Percentiles rank a stretch among this genome's conserved stretches.
Conservation (phyloP, 2,888 invertebrate species). For the Drosophila gaucha region DNA sequence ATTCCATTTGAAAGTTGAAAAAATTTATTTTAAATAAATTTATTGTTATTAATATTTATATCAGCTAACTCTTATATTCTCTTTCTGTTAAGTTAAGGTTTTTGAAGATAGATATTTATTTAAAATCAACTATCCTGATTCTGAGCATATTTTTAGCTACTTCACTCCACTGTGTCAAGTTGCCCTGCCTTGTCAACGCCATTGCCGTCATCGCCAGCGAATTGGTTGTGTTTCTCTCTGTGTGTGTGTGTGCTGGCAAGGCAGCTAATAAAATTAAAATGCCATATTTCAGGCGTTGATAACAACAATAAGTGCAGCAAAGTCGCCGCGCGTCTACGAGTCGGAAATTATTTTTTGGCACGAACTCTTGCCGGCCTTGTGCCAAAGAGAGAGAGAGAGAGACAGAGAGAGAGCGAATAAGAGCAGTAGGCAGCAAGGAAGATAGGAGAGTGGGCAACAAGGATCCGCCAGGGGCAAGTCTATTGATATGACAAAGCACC, state of each 20-base stretch:
- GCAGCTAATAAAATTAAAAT: slow-evolving; percentile 80
- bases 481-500: slow-evolving; percentile 65
- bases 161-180: slow-evolving; percentile 52
- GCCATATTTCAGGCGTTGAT: slow-evolving; percentile 82
- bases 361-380: slow-evolving; percentile 69
- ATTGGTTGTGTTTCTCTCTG: slow-evolving; percentile 6
- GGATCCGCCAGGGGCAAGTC: slow-evolving; percentile 38
- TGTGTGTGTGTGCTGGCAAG: slow-evolving; percentile 35
- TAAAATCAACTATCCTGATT: not conserved
- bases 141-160: not conserved
- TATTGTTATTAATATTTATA: no score
- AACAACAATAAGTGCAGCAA: slow-evolving; percentile 80
- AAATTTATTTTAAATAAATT: no score
- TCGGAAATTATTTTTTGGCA: slow-evolving; percentile 77
- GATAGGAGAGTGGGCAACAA: not conserved
- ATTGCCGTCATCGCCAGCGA: slow-evolving; percentile 48
- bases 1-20: no score
- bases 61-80: no score
- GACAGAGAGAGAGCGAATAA: not conserved
- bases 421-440: not conserved
- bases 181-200: slow-evolving; percentile 53
- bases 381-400: slow-evolving; percentile 37
- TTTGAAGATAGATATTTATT: not conserved
- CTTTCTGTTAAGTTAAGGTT: no score
- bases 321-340: slow-evolving; percentile 64